Evolutionary conservation across 2,113 vertebrate genomes (phyloP), one percentile per base, ranked within the genome.

Genomic region (Larimichthys polyactis): DNA sequence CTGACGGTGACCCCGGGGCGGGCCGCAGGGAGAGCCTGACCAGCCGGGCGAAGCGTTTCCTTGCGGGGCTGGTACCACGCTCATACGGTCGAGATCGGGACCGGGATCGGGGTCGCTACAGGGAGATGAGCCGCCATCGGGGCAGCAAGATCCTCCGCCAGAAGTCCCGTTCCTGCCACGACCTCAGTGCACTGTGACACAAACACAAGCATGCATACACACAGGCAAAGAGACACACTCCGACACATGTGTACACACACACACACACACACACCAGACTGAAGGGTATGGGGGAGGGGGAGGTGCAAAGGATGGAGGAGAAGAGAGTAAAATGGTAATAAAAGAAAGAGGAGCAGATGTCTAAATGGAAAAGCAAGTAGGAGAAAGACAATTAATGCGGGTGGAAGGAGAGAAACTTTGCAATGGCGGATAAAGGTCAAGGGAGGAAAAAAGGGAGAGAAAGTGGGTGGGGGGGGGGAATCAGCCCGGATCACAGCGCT

Each of bases 151-250:
- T 97, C 94, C 93, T 96, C 83, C 96, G 97, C 66, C 97, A 98
- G 89, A 96, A 97, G 73, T 98, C 97, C 17, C 96, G 96, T 87
- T 98, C 97, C 55, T 98, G 97, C 89, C 96, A 97, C 36, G 97
- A 98, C 95, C 96, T 98, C 88, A 96, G 96, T 0, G 96, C 95
- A 89, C 91, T 95, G 94, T 96, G 93, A 94, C 84, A 40, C 78
- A 44, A 49, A 43, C 9, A 74, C 67, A 59, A 52, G 66, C 60
- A 79, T 9, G 49, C 54, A 71, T 24, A 72, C 57, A 69, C 17
- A 43, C n/a, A 54, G 27, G 60, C 52, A 74, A 59, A 72, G 24
- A 75, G 22, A 81, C 64, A 78, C 78, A 82, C 62, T 57, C 76
- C 20, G 8, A 78, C 68, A 87, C 72, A 83, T n/a, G 20, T 11